Evolutionary conservation across 92 coral and sea anemone species (phyloP), one percentile per base, ranked within the genome.

Genomic region (Porites lobata): DNA sequence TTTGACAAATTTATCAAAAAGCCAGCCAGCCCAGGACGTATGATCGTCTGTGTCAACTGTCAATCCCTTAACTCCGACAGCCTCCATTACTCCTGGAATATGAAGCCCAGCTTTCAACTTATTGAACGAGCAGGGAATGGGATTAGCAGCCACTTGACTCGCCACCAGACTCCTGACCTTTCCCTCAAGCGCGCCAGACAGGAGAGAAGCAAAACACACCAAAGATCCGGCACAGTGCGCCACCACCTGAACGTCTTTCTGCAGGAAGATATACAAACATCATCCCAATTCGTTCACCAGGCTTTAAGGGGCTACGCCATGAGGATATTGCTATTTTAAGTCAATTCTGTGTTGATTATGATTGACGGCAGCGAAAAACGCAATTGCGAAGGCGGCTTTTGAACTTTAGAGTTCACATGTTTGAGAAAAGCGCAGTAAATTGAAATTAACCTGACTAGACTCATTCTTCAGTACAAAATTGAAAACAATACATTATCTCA

Each of bases 141-240:
- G 75, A 59, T 72, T 84, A n/a, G 85, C 89, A 22, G 89, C 85
- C 54, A 84, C 89, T n/a, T 89, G 92, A 67, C 92, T 89, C 47
- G 92, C 77, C 56, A 89, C 92, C 53, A 89, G 73, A 71, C 77
- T 84, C 20, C 92, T 61, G 15, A 89, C 89, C 62, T 89, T 89
- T 62, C 89, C 89, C 10, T 83, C 85, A 58, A 89, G 86, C 6
- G 89, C 92, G 8, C 92, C 92, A 13, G 92, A 84, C 24, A 89
- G 85, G 50, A 89, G 77, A 12, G 89, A 83, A 17, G 78, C 84
- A 47, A 84, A 84, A 4, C 77, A 67, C 15, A 77, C 85, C 50
- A 77, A 53, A 54, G 92, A 84, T 65, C 92, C 92, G 13, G 80
- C 92, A 53, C 92, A 89, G 51, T 89, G 92, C 7, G 85, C 89